phyloP scores from a whole-genome alignment of 2,113 vertebrate species.

The Elephantulus edwardii region DNA sequence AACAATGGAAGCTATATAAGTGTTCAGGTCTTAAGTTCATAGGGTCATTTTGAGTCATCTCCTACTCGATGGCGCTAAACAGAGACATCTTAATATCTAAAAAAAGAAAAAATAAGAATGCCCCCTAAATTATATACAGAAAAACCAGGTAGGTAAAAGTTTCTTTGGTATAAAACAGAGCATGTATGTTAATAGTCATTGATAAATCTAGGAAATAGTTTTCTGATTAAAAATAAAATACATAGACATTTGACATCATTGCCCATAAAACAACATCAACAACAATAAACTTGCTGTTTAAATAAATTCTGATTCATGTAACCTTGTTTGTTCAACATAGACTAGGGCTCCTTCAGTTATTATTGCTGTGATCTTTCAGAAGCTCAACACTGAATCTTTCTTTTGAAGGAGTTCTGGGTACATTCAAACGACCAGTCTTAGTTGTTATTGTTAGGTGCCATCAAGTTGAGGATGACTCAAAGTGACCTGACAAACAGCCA shows the following conservation, averaged over 20 bases:
- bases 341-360: not conserved
- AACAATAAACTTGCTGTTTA: not conserved
- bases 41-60: no score
- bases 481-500: not conserved
- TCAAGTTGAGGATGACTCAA: no score
- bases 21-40: no score
- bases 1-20: no score
- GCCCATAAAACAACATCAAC: not conserved
- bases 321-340: not conserved
- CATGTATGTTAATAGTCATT: not conserved
- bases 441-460: not conserved
- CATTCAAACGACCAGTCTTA: not conserved
- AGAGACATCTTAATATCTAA: no score
- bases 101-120: no score
- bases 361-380: not conserved
- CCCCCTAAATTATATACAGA: no score
- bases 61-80: no score
- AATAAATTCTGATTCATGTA: not conserved
- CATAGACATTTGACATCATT: not conserved
- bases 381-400: not conserved
- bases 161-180: not conserved
- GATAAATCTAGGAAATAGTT: conserved; percentile 16
- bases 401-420: not conserved
- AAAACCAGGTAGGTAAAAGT: no score
- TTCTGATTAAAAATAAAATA: conserved; percentile 31